phyloP scores from a whole-genome alignment of 2,888 invertebrate species.

The Chaitophorus viminalis region DNA sequence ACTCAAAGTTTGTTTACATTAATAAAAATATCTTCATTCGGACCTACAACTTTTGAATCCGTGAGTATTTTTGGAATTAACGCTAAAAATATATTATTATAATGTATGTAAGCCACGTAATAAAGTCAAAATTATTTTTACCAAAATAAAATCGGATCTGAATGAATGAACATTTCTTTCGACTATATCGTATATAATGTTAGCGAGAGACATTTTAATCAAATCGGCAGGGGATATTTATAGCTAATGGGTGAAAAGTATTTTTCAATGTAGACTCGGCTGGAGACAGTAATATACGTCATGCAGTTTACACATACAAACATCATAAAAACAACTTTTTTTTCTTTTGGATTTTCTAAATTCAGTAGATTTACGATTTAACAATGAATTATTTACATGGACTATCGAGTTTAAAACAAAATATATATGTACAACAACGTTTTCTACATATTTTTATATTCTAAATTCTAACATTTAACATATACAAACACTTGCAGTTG shows the following conservation, averaged over 20 bases:
- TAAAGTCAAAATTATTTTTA: neutral
- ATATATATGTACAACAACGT: neutral
- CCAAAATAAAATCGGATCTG: neutral
- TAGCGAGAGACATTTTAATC: conserved; percentile 38
- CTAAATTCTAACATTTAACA: neutral
- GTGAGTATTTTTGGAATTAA: neutral
- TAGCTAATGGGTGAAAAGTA: conserved; percentile 51
- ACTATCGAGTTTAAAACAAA: neutral
- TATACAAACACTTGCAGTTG: no score
- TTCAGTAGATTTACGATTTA: conserved; percentile 40
- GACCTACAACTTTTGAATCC: neutral
- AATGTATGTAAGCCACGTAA: neutral
- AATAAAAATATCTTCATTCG: neutral
- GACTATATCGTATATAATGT: neutral
- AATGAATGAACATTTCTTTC: conserved; percentile 28
- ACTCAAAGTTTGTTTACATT: no score
- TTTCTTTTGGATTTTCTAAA: conserved; percentile 19
- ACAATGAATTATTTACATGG: neutral
- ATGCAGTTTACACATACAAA: conserved; percentile 33
- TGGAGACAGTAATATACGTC: conserved; percentile 44
- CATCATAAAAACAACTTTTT: conserved; percentile 23
- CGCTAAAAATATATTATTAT: neutral
- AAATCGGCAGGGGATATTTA: conserved; percentile 58
- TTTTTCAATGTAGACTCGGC: conserved; percentile 57
- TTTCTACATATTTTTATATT: neutral